Evolutionary conservation across 1,140 invertebrate species (phyloP).

Genomic region (Lepidurus apus): DNA sequence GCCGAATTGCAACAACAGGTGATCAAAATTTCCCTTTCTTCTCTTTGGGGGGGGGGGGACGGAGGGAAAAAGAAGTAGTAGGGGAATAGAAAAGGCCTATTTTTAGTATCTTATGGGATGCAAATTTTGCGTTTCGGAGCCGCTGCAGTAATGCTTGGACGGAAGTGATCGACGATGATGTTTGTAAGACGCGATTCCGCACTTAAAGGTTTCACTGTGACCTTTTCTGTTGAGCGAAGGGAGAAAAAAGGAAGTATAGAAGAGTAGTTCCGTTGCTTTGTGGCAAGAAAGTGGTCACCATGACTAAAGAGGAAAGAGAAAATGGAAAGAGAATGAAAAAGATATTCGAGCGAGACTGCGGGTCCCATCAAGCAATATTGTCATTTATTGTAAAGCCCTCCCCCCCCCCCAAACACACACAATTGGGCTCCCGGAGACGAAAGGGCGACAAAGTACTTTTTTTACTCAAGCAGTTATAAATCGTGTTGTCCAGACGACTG

Average conservation of each 20-base stretch:
- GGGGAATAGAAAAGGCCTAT: slow-evolving; percentile 23
- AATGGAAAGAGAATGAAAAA: too few species aligned
- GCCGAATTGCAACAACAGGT: too few species aligned
- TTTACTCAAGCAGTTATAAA: too few species aligned
- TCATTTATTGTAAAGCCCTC: too few species aligned
- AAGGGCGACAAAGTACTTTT: too few species aligned
- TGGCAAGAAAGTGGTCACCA: neutral
- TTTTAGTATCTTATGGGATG: slow-evolving; percentile 6
- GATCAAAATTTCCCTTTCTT: too few species aligned
- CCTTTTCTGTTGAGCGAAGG: neutral
- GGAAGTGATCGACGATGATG: neutral
- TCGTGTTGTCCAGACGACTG: neutral
- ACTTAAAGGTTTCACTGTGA: neutral
- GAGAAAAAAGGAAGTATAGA: neutral
- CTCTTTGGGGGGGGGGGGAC: too few species aligned
- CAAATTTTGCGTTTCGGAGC: slow-evolving; percentile 23
- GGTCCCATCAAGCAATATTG: too few species aligned
- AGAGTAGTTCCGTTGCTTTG: neutral
- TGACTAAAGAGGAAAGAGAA: neutral
- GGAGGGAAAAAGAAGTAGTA: neutral
- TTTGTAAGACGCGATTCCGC: slow-evolving; percentile 7
- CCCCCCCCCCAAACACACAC: too few species aligned
- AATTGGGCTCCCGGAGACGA: too few species aligned
- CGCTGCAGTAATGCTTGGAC: neutral
- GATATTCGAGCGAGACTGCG: too few species aligned